phyloP scores from a whole-genome alignment of 2,888 invertebrate species.

The Polymixis flavicincta region DNA sequence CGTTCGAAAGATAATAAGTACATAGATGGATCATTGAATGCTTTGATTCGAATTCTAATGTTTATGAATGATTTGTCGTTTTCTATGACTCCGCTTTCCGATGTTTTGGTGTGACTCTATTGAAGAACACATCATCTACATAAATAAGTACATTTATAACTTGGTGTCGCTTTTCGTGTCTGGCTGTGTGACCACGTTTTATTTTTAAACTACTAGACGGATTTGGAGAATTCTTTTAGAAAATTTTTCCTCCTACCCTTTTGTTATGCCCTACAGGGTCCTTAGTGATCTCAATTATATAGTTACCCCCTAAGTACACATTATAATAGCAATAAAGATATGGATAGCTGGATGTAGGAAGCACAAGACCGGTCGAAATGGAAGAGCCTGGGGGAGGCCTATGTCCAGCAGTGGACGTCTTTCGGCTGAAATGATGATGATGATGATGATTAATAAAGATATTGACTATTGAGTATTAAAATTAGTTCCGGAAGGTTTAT shows the following conservation, averaged over 20 bases:
- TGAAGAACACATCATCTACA: not conserved
- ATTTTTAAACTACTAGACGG: not conserved
- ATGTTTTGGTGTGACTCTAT: not conserved
- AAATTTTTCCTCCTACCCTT: no score
- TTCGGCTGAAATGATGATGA: no score
- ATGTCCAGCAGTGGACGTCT: no score
- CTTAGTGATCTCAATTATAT: no score
- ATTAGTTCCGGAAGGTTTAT: not conserved
- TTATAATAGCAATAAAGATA: no score
- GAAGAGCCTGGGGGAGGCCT: no score
- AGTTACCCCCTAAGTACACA: no score
- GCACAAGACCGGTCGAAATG: no score
- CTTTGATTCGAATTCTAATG: constrained; percentile 36
- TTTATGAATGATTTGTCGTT: constrained; percentile 34
- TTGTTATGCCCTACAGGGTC: no score
- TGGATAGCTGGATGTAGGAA: no score
- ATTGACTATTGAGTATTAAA: no score
- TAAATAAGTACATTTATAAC: not conserved
- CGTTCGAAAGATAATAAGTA: constrained; percentile 51
- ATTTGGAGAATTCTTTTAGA: not conserved
- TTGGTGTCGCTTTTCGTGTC: not conserved
- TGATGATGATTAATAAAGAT: no score
- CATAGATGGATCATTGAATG: constrained; percentile 54
- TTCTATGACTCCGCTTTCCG: constrained; percentile 1
- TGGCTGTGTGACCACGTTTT: not conserved